phyloP scores from a whole-genome alignment of 2,113 vertebrate genomes.

The Muscicapa adusta region DNA sequence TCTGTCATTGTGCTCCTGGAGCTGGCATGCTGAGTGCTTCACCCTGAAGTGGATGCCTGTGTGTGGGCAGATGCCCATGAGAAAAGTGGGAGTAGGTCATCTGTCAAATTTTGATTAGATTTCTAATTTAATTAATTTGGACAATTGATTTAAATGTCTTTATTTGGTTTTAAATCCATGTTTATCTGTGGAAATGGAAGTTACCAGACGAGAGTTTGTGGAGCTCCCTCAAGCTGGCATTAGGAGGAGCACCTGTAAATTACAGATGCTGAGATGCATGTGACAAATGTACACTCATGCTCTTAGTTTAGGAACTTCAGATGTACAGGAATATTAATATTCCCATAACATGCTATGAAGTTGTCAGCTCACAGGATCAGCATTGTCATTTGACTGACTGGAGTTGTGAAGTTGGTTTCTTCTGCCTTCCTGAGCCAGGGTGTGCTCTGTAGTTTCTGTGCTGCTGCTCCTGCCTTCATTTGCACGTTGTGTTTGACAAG shows the following conservation, averaged over 20 bases:
- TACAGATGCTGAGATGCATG: neutral
- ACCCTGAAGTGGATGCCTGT: neutral
- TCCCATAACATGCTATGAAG: neutral
- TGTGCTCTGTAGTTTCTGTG: neutral
- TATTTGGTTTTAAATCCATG: neutral
- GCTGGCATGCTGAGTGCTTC: neutral
- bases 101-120: neutral
- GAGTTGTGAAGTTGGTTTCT: neutral
- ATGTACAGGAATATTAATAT: neutral
- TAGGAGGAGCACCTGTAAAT: neutral
- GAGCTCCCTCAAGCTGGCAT: neutral
- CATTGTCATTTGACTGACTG: neutral
- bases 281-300: neutral
- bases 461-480: neutral
- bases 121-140: neutral
- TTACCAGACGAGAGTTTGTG: neutral
- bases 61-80: accelerated
- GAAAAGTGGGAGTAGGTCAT: neutral
- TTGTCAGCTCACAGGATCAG: neutral
- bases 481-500: neutral
- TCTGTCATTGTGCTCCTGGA: neutral
- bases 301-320: neutral
- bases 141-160: neutral
- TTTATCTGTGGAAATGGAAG: neutral
- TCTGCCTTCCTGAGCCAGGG: neutral